A percentile compares a stretch with the other conserved stretches of the same genome.
phyloP scores from a whole-genome alignment of 2,797 vertebrate genomes.

The Danio choprae region DNA sequence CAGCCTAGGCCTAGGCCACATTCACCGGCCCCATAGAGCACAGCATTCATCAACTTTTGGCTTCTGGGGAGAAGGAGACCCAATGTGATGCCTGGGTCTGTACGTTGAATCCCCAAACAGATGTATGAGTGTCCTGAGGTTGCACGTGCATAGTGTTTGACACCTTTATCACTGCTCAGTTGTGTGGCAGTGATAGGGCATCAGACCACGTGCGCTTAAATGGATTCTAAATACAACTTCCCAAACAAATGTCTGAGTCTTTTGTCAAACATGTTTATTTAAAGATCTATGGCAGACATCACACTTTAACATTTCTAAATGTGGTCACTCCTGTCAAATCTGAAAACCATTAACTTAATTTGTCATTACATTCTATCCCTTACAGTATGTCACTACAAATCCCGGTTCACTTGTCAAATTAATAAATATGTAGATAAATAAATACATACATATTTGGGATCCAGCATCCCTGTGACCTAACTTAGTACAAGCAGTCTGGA shows the following conservation, averaged over 20 bases:
- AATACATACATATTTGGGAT: no score
- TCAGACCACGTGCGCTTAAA: neutral
- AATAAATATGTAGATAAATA: no score
- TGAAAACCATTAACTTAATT: neutral
- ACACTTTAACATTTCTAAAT: conserved; percentile 2
- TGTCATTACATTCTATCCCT: no score
- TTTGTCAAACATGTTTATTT: conserved; percentile 6
- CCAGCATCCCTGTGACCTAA: no score
- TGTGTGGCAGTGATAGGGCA: neutral
- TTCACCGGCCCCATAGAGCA: conserved; percentile 93
- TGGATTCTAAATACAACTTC: neutral
- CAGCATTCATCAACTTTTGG: conserved; percentile 90
- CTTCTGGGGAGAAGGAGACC: conserved; percentile 77
- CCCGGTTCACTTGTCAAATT: no score
- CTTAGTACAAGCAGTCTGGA: no score
- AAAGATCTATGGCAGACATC: neutral
- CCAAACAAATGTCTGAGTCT: conserved; percentile 10
- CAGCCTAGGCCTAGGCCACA: conserved; percentile 88
- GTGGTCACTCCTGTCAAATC: neutral
- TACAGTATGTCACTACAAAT: no score
- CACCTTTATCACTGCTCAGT: neutral
- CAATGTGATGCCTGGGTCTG: conserved; percentile 74
- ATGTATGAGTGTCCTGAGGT: conserved; percentile 67
- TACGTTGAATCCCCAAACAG: conserved; percentile 71
- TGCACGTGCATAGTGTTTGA: neutral